Percentiles rank a stretch among this genome's conserved stretches.
Conservation (phyloP, 2,888 invertebrate genomes). For the Stenichneumon culpator region DNA sequence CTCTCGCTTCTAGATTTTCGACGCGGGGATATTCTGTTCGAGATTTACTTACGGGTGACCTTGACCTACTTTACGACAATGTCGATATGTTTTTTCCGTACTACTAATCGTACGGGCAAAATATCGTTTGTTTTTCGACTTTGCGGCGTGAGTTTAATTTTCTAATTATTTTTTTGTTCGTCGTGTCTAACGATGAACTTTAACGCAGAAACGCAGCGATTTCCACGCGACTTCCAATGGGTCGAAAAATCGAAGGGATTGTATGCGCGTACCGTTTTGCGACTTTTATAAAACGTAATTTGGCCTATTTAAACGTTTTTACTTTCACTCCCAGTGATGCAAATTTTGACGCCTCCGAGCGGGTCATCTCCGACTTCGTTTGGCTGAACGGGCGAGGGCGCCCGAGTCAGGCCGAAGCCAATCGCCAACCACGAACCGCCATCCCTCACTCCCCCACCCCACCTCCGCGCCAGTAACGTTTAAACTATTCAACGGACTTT, state of each 20-base stretch:
- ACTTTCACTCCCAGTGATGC: not conserved
- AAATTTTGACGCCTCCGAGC: not conserved
- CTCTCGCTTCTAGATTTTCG: not conserved
- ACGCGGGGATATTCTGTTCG: not conserved
- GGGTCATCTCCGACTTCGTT: not conserved
- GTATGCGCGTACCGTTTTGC: not conserved
- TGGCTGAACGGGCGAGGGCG: not conserved
- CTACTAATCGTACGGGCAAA: not conserved
- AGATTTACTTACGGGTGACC: not conserved
- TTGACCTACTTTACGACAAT: slow-evolving; percentile 9
- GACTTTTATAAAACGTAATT: not conserved
- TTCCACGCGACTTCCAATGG: not conserved
- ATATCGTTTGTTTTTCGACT: not conserved
- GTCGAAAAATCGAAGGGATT: not conserved
- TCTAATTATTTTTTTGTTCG: not conserved
- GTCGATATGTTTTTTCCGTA: not conserved
- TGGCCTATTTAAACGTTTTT: not conserved
- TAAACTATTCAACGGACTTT: not conserved
- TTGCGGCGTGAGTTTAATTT: not conserved
- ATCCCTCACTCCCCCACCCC: no score
- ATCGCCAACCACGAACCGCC: not conserved
- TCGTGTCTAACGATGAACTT: not conserved
- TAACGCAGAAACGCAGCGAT: not conserved
- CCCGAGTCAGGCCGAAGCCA: not conserved
- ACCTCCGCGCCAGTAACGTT: not conserved